These are phyloP conservation scores for Sebastes wilsoni DNA, from an alignment of 2,797 vertebrate species.

Conservation along the genomic window DNA sequence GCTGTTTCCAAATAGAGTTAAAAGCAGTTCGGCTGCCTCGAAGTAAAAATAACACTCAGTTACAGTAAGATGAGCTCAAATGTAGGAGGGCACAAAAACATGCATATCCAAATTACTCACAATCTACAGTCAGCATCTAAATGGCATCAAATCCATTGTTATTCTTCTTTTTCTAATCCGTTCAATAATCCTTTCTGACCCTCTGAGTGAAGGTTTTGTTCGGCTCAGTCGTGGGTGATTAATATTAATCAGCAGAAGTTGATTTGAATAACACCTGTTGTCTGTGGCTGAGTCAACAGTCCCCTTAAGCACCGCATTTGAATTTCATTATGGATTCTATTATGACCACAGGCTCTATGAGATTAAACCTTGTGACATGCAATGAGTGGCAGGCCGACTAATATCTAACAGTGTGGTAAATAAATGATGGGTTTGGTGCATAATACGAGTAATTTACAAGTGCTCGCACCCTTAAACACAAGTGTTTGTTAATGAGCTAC, in stretches of 20 bases:
- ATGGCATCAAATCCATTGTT: neutral
- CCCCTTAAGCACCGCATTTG: slow-evolving; percentile 50
- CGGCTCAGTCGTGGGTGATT: slow-evolving; percentile 14
- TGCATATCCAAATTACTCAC: neutral
- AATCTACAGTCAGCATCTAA: neutral
- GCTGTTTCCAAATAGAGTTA: slow-evolving; percentile 2
- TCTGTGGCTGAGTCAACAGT: slow-evolving; percentile 60
- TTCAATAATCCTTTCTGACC: slow-evolving; percentile 14
- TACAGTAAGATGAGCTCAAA: neutral
- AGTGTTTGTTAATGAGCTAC: neutral
- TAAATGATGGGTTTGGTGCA: neutral
- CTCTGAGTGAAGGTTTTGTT: slow-evolving; percentile 13
- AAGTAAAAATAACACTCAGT: neutral
- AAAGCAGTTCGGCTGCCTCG: neutral
- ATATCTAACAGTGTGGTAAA: neutral
- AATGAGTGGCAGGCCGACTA: slow-evolving; percentile 8
- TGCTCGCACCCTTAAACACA: neutral
- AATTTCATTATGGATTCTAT: slow-evolving; percentile 47
- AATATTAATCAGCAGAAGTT: slow-evolving; percentile 63
- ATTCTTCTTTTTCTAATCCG: neutral
- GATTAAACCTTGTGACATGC: slow-evolving; percentile 42
- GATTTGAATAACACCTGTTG: slow-evolving; percentile 75
- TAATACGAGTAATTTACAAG: neutral
- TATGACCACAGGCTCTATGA: slow-evolving; percentile 27
- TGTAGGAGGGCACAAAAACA: neutral